phyloP scores from a whole-genome alignment of 2,113 vertebrate species.

The Globicephala melas region DNA sequence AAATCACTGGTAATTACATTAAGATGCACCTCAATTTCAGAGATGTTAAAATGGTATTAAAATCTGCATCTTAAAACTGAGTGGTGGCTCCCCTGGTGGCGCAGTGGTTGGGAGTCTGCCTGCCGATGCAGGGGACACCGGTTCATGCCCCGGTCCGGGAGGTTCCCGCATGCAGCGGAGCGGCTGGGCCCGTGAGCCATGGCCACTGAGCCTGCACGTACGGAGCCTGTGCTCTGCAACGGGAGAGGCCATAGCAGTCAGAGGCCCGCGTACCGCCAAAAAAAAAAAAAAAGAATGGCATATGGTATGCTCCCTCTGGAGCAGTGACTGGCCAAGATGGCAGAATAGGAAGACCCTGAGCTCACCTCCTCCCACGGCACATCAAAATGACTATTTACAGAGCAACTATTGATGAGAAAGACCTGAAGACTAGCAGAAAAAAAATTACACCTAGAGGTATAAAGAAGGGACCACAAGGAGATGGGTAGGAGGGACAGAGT shows the following conservation, averaged over 20 bases:
- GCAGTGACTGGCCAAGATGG: not conserved
- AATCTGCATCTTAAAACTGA: not conserved
- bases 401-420: not conserved
- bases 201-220: too few species aligned
- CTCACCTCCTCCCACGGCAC: not conserved
- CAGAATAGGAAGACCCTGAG: not conserved
- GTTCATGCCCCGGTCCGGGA: too few species aligned
- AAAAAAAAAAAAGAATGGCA: too few species aligned
- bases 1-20: not conserved
- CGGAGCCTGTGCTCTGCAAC: too few species aligned
- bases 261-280: too few species aligned
- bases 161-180: too few species aligned
- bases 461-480: not conserved
- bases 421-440: not conserved
- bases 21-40: not conserved
- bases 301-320: not conserved
- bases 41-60: not conserved
- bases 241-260: too few species aligned
- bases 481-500: not conserved
- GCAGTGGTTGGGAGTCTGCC: too few species aligned
- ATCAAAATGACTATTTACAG: not conserved
- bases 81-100: too few species aligned
- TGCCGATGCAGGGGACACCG: too few species aligned
- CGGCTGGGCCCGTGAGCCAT: too few species aligned
- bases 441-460: not conserved